A percentile compares a stretch with the other conserved stretches of the same genome.
Evolutionary conservation across 2,797 vertebrate species (phyloP).

Genomic region (Paguma larvata): DNA sequence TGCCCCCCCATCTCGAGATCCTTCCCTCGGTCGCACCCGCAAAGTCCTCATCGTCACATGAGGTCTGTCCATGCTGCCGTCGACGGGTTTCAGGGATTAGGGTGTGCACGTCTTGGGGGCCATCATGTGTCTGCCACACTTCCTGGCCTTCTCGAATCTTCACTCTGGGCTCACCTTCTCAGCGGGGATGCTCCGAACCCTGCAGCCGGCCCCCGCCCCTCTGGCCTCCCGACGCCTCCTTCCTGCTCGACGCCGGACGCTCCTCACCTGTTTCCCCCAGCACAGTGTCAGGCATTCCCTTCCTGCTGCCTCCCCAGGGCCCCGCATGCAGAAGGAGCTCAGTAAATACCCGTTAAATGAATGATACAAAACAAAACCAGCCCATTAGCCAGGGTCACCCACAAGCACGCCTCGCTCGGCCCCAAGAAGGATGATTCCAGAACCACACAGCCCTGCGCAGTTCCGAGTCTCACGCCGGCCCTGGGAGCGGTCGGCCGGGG

Average conservation of each 20-base stretch:
- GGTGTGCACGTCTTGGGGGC: neutral
- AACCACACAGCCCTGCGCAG: neutral
- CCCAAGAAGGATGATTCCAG: neutral
- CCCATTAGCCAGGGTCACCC: neutral
- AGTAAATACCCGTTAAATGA: neutral
- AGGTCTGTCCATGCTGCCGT: neutral
- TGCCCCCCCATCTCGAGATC: neutral
- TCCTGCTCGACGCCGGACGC: neutral
- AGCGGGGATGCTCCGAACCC: neutral
- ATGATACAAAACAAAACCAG: neutral
- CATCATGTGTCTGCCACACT: neutral
- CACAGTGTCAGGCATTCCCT: neutral
- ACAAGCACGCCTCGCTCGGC: accelerated
- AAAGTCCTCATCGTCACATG: neutral
- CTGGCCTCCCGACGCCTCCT: neutral
- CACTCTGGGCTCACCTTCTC: neutral
- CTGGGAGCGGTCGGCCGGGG: neutral
- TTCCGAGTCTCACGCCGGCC: accelerated
- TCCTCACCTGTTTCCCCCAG: neutral
- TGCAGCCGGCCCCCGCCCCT: too few relatives aligned
- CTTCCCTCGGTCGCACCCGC: neutral
- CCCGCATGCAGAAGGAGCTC: neutral
- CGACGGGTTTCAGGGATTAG: neutral
- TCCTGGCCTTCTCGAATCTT: neutral
- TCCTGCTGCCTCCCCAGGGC: neutral